Evolutionary conservation across 2,797 vertebrate genomes (phyloP).

Genomic region (Craterocephalus amniculus): DNA sequence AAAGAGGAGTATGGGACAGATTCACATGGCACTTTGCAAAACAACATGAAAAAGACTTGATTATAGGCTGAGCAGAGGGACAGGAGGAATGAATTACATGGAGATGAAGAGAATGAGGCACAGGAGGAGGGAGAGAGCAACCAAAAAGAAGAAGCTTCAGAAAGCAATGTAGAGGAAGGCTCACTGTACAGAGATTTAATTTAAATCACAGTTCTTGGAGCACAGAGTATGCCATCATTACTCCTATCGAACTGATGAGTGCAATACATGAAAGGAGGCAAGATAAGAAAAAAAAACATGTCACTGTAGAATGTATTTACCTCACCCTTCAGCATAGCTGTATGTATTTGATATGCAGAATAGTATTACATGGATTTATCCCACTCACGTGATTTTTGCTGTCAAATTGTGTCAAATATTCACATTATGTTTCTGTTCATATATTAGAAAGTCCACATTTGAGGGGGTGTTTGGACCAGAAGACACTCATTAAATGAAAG

Average conservation of each 20-base stretch:
- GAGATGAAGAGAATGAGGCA: conserved; percentile 47
- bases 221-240: conserved; percentile 29
- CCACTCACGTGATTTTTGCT: no score
- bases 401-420: no score
- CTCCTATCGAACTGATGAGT: conserved; percentile 23
- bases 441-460: no score
- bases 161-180: conserved; percentile 35
- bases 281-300: conserved; percentile 1
- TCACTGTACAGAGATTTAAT: conserved; percentile 53
- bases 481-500: no score
- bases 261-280: conserved; percentile 13
- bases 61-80: conserved; percentile 60
- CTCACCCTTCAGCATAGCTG: not conserved
- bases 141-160: conserved; percentile 26
- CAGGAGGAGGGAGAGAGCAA: conserved; percentile 19
- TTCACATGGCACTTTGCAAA: conserved; percentile 51
- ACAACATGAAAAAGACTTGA: conserved; percentile 73
- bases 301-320: conserved; percentile 8
- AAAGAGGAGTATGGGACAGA: conserved; percentile 36
- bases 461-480: no score
- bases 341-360: no score
- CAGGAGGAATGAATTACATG: conserved; percentile 55
- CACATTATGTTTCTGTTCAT: no score
- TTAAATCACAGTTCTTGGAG: conserved; percentile 43
- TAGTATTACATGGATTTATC: not conserved